Conservation (phyloP, 2,888 invertebrate genomes). For the Lycocerus yunnanus region DNA sequence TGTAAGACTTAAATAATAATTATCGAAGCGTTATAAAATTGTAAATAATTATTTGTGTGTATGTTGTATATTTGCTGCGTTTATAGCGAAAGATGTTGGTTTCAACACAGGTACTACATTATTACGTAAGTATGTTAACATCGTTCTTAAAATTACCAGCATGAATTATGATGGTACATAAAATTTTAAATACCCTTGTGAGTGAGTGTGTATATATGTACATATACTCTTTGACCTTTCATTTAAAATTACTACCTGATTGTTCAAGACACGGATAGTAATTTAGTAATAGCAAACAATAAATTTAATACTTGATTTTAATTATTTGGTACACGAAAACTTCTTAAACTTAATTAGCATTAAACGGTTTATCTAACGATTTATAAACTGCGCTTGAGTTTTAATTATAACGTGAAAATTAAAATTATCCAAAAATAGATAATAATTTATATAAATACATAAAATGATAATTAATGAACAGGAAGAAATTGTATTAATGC, state of each 20-base stretch:
- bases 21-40: not conserved
- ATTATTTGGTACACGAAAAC: not conserved
- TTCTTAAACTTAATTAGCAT: not conserved
- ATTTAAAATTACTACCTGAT: not conserved
- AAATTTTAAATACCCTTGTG: not conserved
- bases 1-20: not conserved
- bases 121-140: not conserved
- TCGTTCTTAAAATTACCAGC: not conserved
- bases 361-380: not conserved
- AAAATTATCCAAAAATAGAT: not conserved
- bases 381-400: not conserved
- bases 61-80: not conserved
- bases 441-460: not conserved
- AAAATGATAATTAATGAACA: not conserved
- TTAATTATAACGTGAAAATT: not conserved
- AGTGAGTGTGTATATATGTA: not conserved
- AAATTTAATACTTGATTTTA: not conserved
- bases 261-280: not conserved
- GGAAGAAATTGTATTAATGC: not conserved
- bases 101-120: not conserved
- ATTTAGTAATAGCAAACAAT: conserved; percentile 4
- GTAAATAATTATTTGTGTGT: not conserved
- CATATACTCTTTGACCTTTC: not conserved
- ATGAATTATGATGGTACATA: not conserved
- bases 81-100: not conserved